Percentiles rank a stretch among this genome's conserved stretches.
These are phyloP conservation scores for Acropternis orthonyx DNA, from an alignment of 2,797 vertebrate genomes.

Conservation along the genomic window DNA sequence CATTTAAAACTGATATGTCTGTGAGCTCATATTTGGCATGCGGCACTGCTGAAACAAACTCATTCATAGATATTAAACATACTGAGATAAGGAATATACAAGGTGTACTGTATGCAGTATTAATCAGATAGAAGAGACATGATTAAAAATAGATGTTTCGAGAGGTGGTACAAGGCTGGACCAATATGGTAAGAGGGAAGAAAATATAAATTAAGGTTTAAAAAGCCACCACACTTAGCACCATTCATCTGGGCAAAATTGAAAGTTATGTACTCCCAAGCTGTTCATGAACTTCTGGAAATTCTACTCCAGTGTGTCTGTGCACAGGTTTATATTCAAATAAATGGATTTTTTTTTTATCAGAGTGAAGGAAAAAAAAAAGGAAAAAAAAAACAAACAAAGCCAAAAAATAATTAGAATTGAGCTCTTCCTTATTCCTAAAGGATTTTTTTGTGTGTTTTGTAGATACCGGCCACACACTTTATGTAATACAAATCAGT, in stretches of 20 bases:
- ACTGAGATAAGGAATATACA: background rate
- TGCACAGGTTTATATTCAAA: background rate
- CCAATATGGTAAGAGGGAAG: background rate
- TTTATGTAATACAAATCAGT: background rate
- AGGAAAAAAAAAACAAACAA: background rate
- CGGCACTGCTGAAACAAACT: background rate
- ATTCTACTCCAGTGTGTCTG: background rate
- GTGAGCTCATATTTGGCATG: slow-evolving; percentile 12
- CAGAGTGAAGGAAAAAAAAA: background rate
- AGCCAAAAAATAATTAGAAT: background rate
- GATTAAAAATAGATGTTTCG: background rate
- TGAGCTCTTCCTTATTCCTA: background rate
- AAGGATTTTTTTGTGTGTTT: background rate
- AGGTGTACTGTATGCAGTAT: background rate
- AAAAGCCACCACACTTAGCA: background rate
- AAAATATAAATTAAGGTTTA: background rate
- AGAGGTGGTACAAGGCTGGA: background rate
- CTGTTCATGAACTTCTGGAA: background rate
- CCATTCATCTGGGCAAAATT: background rate
- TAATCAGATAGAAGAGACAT: background rate
- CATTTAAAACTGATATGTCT: slow-evolving; percentile 4
- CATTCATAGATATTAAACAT: slow-evolving; percentile 21
- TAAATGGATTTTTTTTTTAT: background rate
- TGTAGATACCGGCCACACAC: background rate
- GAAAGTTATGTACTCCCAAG: background rate